Percentiles rank a stretch among this genome's conserved stretches.
phyloP scores from a whole-genome alignment of 1,140 invertebrate species.

The Pinna nobilis region DNA sequence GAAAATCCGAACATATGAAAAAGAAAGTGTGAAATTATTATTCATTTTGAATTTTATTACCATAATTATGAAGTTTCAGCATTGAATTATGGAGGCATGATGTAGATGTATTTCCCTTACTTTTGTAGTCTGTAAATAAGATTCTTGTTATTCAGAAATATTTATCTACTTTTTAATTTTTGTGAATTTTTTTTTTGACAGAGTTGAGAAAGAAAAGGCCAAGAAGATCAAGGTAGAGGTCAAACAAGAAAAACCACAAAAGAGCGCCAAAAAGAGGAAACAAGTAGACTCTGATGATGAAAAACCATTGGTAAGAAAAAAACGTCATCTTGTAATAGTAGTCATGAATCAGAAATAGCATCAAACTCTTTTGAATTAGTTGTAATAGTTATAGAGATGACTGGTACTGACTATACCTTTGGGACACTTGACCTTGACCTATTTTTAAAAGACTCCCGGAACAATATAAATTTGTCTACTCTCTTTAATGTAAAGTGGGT shows the following conservation, averaged over 20 bases:
- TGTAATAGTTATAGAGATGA: not conserved
- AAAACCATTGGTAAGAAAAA: constrained; percentile 48
- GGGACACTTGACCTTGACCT: not conserved
- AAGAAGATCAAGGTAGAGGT: constrained; percentile 79
- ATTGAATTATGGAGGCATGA: not conserved
- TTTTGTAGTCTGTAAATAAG: not conserved
- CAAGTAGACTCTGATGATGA: constrained; percentile 39
- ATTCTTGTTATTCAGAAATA: not conserved
- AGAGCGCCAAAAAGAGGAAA: constrained; percentile 77
- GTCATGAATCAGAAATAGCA: constrained; percentile 48
- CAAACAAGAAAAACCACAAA: constrained; percentile 37
- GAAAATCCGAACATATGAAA: too few relatives aligned
- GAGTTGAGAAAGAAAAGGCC: constrained; percentile 82
- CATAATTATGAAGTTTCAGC: not conserved
- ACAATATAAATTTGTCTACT: not conserved
- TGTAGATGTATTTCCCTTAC: too few relatives aligned
- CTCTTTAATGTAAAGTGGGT: not conserved
- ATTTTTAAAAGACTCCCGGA: not conserved
- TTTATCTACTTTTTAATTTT: not conserved
- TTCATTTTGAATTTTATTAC: not conserved
- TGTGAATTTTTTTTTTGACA: constrained; percentile 25
- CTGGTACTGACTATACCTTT: not conserved
- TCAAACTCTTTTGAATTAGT: constrained; percentile 22
- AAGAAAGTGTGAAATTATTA: too few relatives aligned
- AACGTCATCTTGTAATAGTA: constrained; percentile 15